phyloP scores from a whole-genome alignment of 2,888 invertebrate genomes.

The Drosophila stalkeri region DNA sequence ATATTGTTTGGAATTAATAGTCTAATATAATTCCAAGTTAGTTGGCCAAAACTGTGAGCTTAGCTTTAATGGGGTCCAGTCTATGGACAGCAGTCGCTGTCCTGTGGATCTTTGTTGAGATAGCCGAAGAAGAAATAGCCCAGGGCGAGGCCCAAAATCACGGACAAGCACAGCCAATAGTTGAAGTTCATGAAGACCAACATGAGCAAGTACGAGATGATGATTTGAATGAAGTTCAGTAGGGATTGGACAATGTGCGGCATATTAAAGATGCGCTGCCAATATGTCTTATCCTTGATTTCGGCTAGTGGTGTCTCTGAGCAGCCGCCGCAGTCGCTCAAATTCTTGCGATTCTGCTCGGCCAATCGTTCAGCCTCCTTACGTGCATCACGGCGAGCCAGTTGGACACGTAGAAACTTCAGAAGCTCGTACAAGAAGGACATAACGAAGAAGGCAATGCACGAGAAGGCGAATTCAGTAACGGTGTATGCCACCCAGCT shows the following conservation, averaged over 20 bases:
- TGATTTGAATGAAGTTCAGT: conserved; percentile 82
- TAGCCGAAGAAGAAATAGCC: conserved; percentile 85
- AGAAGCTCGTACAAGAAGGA: conserved; percentile 97
- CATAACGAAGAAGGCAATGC: conserved; percentile 94
- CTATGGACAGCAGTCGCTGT: conserved; percentile 83
- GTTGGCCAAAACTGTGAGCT: not conserved
- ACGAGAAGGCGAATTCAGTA: conserved; percentile 93
- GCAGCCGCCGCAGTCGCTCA: conserved; percentile 49
- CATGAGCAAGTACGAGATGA: conserved; percentile 84
- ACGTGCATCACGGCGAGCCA: conserved; percentile 63
- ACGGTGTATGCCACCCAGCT: conserved; percentile 91
- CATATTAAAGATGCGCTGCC: conserved; percentile 68
- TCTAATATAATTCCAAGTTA: not conserved
- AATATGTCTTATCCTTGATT: conserved; percentile 54
- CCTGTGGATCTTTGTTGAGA: conserved; percentile 77
- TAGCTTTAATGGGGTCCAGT: not conserved
- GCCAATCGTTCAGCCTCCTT: conserved; percentile 65
- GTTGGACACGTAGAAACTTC: conserved; percentile 90
- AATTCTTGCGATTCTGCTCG: conserved; percentile 63
- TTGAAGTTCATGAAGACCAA: conserved; percentile 84
- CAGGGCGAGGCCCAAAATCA: conserved; percentile 80
- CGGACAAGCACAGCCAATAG: conserved; percentile 84
- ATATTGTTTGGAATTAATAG: not conserved
- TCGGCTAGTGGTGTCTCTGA: conserved; percentile 71
- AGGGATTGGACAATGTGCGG: conserved; percentile 81